Base-by-base conservation (phyloP, 1,140 invertebrate genomes). In the Diorhabda sublineata region DNA sequence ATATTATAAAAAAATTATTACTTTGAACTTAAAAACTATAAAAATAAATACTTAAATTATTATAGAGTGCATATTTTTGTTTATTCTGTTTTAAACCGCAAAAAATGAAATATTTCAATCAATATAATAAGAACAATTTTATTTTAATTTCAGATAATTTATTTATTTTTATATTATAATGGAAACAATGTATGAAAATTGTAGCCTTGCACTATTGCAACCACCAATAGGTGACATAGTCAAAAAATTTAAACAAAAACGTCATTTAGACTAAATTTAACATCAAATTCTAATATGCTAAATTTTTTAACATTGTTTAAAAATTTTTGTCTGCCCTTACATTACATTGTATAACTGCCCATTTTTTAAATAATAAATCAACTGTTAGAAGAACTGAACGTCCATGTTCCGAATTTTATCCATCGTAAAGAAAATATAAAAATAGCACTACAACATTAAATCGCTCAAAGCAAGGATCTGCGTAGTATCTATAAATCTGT, bases 401-500 rank as follows among this genome's bases (percentile, higher is more conserved):
- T 52, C 47, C 47, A 52, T 8, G 47, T 4, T 52, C 47, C 2
- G 47, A 52, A 2, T 52, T 52, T 52, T 4, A 9, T 65, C 62
- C 62, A 42, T 66, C 26, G 45, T 47, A 61, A 60, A 67, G 5
- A 56, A 42, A 52, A n/a, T 58, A 58, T n/a, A 59, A 26, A 44
- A 67, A 66, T 45, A 26, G 65, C 65, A 73, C 71, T 78, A 79
- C 68, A 80, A 72, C 68, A 79, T 71, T 42, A 80, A 73, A 68
- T 80, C 80, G 11, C 73, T 73, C 61, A 77, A 63, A 56, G 74
- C 60, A 47, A 79, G 70, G 45, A 78, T 11, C 56, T 83, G 83
- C 58, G 75, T 75, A 71, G 58, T 77, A 76, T 76, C 81, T 59
- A 67, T 58, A 78, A 70, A 78, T 73, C 71, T 82, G 79, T 61